These are phyloP conservation scores for Rallus limicola DNA, from an alignment of 2,113 vertebrate genomes.

Conservation along the genomic window DNA sequence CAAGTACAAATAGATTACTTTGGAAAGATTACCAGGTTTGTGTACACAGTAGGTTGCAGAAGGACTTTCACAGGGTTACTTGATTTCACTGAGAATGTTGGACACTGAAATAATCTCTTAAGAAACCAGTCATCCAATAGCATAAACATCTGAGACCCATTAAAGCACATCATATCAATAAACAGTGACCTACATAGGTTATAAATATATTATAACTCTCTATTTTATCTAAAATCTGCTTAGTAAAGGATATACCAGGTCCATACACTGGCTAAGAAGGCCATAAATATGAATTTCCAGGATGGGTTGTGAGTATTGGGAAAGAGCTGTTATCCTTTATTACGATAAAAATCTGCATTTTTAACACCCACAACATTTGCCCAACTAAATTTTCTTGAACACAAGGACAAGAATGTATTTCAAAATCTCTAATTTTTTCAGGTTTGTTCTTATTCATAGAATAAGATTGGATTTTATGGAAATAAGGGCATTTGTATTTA, in stretches of 20 bases:
- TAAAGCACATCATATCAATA: not conserved
- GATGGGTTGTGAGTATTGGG: not conserved
- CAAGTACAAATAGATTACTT: not conserved
- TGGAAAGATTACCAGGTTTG: not conserved
- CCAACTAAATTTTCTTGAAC: not conserved
- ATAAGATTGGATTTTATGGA: not conserved
- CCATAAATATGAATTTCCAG: not conserved
- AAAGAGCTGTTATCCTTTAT: not conserved
- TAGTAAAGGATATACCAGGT: not conserved
- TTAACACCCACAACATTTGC: not conserved
- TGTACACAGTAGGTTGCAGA: not conserved
- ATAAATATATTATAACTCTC: not conserved
- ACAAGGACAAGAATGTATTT: not conserved
- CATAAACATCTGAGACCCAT: not conserved
- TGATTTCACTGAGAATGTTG: not conserved
- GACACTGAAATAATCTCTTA: not conserved
- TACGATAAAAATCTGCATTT: not conserved
- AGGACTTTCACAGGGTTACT: not conserved
- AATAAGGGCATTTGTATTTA: not conserved
- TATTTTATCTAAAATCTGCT: constrained; percentile 12
- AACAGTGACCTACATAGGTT: not conserved
- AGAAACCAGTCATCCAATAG: not conserved
- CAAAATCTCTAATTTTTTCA: not conserved
- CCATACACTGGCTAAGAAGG: not conserved
- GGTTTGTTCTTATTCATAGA: not conserved